phyloP scores from a whole-genome alignment of 37 sponge, comb jelly and placozoan genomes.

The Oscarella lobularis region DNA sequence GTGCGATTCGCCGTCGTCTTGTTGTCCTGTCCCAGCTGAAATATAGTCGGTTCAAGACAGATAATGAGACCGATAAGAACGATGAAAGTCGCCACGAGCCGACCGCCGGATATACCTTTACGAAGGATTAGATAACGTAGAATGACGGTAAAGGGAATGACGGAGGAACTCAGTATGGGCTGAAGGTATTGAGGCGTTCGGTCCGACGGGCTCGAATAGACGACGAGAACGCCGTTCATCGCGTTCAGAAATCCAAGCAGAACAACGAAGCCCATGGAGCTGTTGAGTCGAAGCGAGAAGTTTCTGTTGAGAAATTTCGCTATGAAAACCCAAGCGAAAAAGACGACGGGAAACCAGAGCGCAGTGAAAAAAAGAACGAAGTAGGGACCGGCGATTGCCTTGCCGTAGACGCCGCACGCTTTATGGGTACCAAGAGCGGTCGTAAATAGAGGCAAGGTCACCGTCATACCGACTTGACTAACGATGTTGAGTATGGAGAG shows the following conservation, averaged over 20 bases:
- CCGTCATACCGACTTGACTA: slow-evolving; percentile 50
- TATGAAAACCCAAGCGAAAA: slow-evolving; percentile 26
- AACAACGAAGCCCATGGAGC: slow-evolving; percentile 32
- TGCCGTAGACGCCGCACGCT: not conserved
- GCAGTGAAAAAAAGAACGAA: slow-evolving; percentile 51
- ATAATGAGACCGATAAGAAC: slow-evolving; percentile 2
- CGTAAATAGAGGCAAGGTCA: slow-evolving; percentile 40
- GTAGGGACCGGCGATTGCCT: slow-evolving; percentile 17
- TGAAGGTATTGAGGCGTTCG: slow-evolving; percentile 61
- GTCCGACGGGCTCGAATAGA: slow-evolving; percentile 26
- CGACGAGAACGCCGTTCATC: slow-evolving; percentile 49
- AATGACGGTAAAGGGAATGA: slow-evolving; percentile 45
- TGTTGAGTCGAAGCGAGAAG: slow-evolving; percentile 1
- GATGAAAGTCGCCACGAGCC: not conserved
- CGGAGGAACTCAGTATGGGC: slow-evolving; percentile 40
- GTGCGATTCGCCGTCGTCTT: not conserved
- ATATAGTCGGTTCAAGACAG: not conserved
- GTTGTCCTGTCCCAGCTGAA: not conserved
- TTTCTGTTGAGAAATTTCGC: not conserved
- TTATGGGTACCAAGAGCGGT: not conserved
- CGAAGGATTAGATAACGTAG: slow-evolving; percentile 14
- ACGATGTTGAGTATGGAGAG: slow-evolving; percentile 30
- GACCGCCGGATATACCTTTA: not conserved
- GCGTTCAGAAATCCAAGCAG: slow-evolving; percentile 51
- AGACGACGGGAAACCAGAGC: slow-evolving; percentile 34